These are phyloP conservation scores for Heterohyrax brucei DNA, from an alignment of 2,797 vertebrate species.

Conservation along the genomic window DNA sequence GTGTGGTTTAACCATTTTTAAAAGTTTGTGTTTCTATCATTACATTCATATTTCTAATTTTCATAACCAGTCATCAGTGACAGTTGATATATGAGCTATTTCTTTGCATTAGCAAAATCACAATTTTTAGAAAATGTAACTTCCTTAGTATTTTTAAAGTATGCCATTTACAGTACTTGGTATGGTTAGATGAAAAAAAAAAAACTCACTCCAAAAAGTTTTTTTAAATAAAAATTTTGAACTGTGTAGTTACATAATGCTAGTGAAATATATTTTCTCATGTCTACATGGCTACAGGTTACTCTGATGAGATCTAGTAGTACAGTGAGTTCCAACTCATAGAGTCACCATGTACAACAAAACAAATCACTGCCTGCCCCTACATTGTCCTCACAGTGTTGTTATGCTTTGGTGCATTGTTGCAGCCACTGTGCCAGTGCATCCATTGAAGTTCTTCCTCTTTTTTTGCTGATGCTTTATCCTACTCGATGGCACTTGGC, in stretches of 20 bases:
- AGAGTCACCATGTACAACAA: no score
- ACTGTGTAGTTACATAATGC: slow-evolving; percentile 56
- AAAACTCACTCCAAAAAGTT: slow-evolving; percentile 40
- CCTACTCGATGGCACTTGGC: no score
- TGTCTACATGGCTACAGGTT: background rate
- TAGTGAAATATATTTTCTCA: slow-evolving; percentile 70
- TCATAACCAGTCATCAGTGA: slow-evolving; percentile 82
- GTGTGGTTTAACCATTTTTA: slow-evolving; percentile 82
- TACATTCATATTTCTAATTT: slow-evolving; percentile 85
- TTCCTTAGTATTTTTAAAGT: slow-evolving; percentile 89
- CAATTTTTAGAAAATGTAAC: slow-evolving; percentile 88
- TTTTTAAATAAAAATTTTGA: slow-evolving; percentile 62
- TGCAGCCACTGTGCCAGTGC: no score
- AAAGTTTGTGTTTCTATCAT: slow-evolving; percentile 85
- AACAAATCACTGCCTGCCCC: no score
- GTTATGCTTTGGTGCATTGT: no score
- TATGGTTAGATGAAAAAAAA: slow-evolving; percentile 86
- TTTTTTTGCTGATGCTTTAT: no score
- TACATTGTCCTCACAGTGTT: no score
- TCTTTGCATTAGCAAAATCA: slow-evolving; percentile 89
- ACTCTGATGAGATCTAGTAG: slow-evolving; percentile 35
- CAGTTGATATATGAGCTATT: slow-evolving; percentile 88
- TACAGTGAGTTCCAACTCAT: no score
- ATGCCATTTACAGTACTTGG: slow-evolving; percentile 83
- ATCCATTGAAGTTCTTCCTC: no score